A percentile compares a stretch with the other conserved stretches of the same genome.
These are phyloP conservation scores for Trissolcus basalis DNA, from an alignment of 1,140 invertebrate genomes.

Conservation along the genomic window DNA sequence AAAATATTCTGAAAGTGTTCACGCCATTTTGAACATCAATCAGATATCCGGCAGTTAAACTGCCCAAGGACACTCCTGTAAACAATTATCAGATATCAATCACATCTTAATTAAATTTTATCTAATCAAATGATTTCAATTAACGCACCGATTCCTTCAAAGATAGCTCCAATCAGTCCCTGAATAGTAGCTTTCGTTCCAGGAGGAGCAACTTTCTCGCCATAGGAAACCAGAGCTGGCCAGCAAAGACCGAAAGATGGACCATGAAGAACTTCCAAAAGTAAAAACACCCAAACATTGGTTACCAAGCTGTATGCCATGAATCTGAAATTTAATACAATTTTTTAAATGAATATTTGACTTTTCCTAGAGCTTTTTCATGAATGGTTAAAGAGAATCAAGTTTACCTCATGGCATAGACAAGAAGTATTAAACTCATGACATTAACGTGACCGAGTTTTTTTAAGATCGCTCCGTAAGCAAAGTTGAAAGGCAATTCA, in stretches of 20 bases:
- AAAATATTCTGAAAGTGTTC: conserved; percentile 83
- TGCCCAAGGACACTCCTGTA: conserved; percentile 83
- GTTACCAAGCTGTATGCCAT: conserved; percentile 87
- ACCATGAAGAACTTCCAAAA: conserved; percentile 91
- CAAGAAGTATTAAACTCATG: conserved; percentile 88
- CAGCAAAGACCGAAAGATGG: conserved; percentile 93
- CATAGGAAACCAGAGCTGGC: conserved; percentile 92
- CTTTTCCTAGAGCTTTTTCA: no score
- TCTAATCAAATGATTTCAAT: not conserved
- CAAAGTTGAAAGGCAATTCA: conserved; percentile 92
- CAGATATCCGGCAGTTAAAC: conserved; percentile 83
- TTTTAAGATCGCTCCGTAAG: conserved; percentile 87
- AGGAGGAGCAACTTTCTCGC: conserved; percentile 88
- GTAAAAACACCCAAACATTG: conserved; percentile 88
- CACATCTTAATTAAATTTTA: not conserved
- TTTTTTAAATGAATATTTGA: not conserved
- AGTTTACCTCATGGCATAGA: conserved; percentile 69
- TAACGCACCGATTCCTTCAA: conserved; percentile 86
- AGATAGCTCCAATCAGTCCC: conserved; percentile 89
- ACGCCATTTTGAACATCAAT: conserved; percentile 80
- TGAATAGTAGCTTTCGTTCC: conserved; percentile 91
- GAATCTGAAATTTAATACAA: conserved; percentile 78
- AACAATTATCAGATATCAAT: not conserved
- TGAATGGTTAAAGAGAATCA: not conserved
- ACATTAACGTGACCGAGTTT: conserved; percentile 88